Conservation (phyloP, 1,140 invertebrate genomes). For the Cydia splendana region DNA sequence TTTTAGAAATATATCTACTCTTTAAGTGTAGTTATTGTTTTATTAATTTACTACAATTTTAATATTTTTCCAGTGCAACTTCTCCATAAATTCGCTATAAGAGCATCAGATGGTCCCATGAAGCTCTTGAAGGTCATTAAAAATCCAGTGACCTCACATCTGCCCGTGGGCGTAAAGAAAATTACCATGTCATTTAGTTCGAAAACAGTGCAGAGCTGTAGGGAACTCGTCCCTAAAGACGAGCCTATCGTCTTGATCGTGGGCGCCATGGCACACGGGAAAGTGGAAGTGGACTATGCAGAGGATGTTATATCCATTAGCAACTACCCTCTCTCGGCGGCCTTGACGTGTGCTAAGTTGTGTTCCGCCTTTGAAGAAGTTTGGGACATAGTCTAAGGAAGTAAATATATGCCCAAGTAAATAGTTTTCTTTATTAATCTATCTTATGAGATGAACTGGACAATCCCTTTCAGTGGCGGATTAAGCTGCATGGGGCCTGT, state of each 20-base stretch:
- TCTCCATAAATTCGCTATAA: slow-evolving; percentile 95
- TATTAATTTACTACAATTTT: slow-evolving; percentile 35
- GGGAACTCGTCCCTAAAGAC: slow-evolving; percentile 90
- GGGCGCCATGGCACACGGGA: slow-evolving; percentile 98
- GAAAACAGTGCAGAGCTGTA: slow-evolving; percentile 87
- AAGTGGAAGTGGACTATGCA: slow-evolving; percentile 93
- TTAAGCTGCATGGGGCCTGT: background rate
- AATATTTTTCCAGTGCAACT: slow-evolving; percentile 91
- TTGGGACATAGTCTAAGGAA: slow-evolving; percentile 90
- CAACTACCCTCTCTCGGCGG: slow-evolving; percentile 97
- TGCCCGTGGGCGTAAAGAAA: slow-evolving; percentile 97
- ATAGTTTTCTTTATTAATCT: slow-evolving; percentile 5
- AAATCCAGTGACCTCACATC: slow-evolving; percentile 96
- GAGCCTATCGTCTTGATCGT: slow-evolving; percentile 94
- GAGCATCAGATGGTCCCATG: slow-evolving; percentile 92
- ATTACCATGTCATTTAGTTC: slow-evolving; percentile 94
- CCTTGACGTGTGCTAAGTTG: slow-evolving; percentile 97
- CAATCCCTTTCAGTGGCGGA: background rate
- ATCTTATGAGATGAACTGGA: background rate
- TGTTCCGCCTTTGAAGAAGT: slow-evolving; percentile 98
- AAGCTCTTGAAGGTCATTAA: slow-evolving; percentile 98
- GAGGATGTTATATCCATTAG: slow-evolving; percentile 96
- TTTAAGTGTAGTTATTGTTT: too few relatives aligned
- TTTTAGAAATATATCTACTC: too few relatives aligned
- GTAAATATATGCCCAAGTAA: slow-evolving; percentile 22